These are phyloP conservation scores for Drosophila subsilvestris DNA, from an alignment of 2,888 invertebrate species.

Conservation along the genomic window DNA sequence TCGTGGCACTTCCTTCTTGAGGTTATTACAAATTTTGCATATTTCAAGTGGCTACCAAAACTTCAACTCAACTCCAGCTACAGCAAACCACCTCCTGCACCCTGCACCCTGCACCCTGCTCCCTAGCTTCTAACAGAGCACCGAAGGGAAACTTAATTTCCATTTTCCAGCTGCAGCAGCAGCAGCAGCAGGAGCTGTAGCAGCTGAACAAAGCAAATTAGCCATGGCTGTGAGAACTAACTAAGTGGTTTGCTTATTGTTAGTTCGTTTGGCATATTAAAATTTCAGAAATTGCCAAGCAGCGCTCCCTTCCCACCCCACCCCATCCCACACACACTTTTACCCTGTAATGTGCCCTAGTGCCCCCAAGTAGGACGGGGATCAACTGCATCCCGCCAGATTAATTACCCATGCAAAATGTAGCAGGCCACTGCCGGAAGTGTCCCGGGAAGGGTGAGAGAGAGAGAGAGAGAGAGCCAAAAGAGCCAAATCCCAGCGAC, in stretches of 20 bases:
- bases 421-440: conserved; percentile 13
- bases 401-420: conserved; percentile 77
- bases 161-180: conserved; percentile 33
- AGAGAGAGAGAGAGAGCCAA: conserved; percentile 6
- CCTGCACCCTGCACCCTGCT: not conserved
- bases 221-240: conserved; percentile 69
- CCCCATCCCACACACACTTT: conserved; percentile 19
- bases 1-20: conserved; percentile 27
- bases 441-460: not conserved
- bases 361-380: conserved; percentile 4
- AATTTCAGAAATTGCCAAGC: conserved; percentile 61
- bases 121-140: conserved; percentile 3
- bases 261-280: conserved; percentile 68
- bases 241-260: conserved; percentile 76
- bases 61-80: conserved; percentile 11
- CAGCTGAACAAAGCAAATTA: conserved; percentile 60
- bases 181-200: conserved; percentile 12
- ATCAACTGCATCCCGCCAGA: conserved; percentile 42
- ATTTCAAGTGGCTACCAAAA: conserved; percentile 62
- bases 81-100: conserved; percentile 10
- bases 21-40: conserved; percentile 78
- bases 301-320: not conserved
- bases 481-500: conserved; percentile 40
- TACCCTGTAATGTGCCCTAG: conserved; percentile 35
- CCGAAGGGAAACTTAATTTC: conserved; percentile 33